Conservation (phyloP, 2,113 vertebrate genomes). For the Planiliza haematocheilus region DNA sequence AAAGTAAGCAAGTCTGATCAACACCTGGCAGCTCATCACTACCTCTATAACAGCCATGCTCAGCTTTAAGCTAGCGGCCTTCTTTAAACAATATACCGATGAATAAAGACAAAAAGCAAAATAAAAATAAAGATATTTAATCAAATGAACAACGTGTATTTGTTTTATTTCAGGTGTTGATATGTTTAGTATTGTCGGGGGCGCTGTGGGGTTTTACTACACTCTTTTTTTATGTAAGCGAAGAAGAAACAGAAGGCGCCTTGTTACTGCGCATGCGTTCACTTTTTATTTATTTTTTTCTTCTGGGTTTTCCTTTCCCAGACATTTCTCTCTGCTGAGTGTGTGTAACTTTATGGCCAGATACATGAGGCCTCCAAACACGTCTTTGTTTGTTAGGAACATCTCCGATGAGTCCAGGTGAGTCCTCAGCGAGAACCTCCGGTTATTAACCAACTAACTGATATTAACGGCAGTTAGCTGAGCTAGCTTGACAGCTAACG, state of each 20-base stretch:
- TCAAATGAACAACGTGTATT: not conserved
- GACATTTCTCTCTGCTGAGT: constrained; percentile 9
- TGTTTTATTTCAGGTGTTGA: not conserved
- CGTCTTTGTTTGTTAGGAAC: constrained; percentile 95
- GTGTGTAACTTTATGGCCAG: constrained; percentile 84
- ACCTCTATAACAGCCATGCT: not conserved
- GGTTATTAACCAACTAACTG: not conserved
- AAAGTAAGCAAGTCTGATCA: constrained; percentile 81
- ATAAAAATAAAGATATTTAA: not conserved
- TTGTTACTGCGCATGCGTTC: constrained; percentile 48
- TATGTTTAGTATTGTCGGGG: not conserved
- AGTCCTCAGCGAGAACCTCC: constrained; percentile 38
- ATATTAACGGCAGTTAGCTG: constrained; percentile 6
- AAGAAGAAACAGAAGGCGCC: constrained; percentile 23
- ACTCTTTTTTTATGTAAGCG: no score
- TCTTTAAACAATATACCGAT: not conserved
- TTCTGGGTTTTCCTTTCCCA: constrained; percentile 3
- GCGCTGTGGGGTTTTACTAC: constrained; percentile 3
- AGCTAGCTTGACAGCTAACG: constrained; percentile 45
- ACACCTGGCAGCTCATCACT: not conserved
- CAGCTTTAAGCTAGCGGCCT: not conserved
- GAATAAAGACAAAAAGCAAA: not conserved
- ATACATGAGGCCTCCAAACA: constrained; percentile 94
- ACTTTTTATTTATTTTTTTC: not conserved
- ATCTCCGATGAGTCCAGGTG: constrained; percentile 97